Evolutionary conservation across 2,888 invertebrate species (phyloP).

Genomic region (Nebria brevicollis): DNA sequence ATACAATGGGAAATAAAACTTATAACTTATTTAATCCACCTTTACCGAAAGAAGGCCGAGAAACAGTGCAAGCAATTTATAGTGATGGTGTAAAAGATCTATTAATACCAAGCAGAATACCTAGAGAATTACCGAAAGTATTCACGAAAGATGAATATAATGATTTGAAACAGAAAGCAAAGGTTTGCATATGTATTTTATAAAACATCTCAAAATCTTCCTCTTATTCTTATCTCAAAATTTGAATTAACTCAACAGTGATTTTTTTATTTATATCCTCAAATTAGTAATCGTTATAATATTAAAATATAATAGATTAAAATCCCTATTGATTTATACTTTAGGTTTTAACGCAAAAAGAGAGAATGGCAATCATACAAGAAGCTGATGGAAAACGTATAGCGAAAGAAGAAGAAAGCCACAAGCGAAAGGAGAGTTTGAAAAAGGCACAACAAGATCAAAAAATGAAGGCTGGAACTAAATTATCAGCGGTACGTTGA

Average conservation of each 20-base stretch:
- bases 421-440: constrained; percentile 65
- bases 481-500: constrained; percentile 33
- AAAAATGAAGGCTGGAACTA: constrained; percentile 50
- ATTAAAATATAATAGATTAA: too few species aligned
- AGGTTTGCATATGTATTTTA: constrained; percentile 57
- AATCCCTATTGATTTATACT: background rate
- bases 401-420: constrained; percentile 68
- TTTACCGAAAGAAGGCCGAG: constrained; percentile 17
- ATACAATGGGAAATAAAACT: constrained; percentile 12
- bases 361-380: constrained; percentile 62
- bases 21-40: constrained; percentile 35
- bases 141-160: constrained; percentile 71
- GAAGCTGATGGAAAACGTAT: constrained; percentile 62
- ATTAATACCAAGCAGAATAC: constrained; percentile 66
- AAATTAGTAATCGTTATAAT: too few species aligned
- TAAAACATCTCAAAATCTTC: constrained; percentile 24
- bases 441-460: constrained; percentile 53
- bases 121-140: constrained; percentile 69
- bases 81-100: constrained; percentile 51
- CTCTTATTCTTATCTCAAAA: background rate
- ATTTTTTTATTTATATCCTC: too few species aligned
- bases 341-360: constrained; percentile 63
- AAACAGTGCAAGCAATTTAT: constrained; percentile 4
- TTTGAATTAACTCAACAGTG: background rate
- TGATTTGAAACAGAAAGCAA: constrained; percentile 69